Conservation (phyloP, 2,113 vertebrate species). For the Abramis brama region DNA sequence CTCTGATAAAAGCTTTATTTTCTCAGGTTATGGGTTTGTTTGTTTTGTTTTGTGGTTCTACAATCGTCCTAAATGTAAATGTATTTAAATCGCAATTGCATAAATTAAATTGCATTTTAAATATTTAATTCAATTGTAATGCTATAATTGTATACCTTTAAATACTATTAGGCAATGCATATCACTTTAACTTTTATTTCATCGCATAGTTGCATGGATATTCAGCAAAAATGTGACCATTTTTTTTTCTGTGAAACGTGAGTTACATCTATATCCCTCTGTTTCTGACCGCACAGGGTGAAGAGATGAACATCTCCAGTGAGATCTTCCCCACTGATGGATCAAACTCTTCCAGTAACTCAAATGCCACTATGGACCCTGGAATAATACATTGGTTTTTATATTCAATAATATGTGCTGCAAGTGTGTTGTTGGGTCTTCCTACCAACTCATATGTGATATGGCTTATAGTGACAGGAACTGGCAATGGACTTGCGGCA, state of each 20-base stretch:
- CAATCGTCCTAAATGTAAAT: too few relatives aligned
- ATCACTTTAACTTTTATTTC: not conserved
- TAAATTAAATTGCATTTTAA: too few relatives aligned
- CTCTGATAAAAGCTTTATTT: not conserved
- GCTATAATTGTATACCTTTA: too few relatives aligned
- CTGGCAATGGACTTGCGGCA: constrained; percentile 9
- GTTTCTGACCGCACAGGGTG: not conserved
- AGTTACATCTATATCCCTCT: not conserved
- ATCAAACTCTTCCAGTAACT: not conserved
- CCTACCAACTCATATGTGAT: constrained; percentile 20
- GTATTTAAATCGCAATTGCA: too few relatives aligned
- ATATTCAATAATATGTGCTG: not conserved
- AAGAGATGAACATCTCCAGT: constrained; percentile 43
- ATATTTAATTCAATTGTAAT: too few relatives aligned
- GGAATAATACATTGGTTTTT: not conserved
- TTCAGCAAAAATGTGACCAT: too few relatives aligned
- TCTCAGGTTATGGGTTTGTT: too few relatives aligned
- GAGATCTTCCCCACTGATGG: not conserved
- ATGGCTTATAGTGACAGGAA: not conserved
- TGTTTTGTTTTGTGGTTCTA: too few relatives aligned
- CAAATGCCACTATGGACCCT: not conserved
- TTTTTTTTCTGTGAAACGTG: not conserved
- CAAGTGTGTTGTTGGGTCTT: constrained; percentile 7
- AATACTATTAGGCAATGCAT: not conserved
- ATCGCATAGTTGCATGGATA: not conserved